Evolutionary conservation across 2,888 invertebrate species (phyloP).

Genomic region (Limnephilus auricula): DNA sequence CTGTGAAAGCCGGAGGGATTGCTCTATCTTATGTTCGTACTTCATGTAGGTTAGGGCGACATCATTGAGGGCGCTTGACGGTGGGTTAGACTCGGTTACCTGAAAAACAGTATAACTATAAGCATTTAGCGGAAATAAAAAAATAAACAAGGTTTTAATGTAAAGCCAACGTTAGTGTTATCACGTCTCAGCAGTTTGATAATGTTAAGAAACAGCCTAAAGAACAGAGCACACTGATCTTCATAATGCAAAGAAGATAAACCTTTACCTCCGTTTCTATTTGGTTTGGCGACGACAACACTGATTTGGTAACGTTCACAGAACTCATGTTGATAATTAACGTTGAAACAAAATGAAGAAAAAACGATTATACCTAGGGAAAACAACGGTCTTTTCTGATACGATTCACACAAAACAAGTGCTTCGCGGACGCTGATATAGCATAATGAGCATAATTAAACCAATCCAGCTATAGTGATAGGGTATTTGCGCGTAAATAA

Average conservation of each 20-base stretch:
- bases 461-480: no score
- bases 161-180: not conserved
- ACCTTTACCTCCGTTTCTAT: conserved; percentile 55
- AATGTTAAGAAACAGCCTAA: not conserved
- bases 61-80: conserved; percentile 32
- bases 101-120: conserved; percentile 23
- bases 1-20: conserved; percentile 77
- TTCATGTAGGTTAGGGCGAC: conserved; percentile 75
- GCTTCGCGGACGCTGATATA: not conserved
- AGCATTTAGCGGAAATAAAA: not conserved
- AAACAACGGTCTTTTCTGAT: not conserved
- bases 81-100: conserved; percentile 37
- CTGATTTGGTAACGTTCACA: conserved; percentile 52
- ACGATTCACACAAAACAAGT: not conserved
- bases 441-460: no score
- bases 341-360: not conserved
- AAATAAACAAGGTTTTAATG: not conserved
- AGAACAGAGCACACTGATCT: not conserved
- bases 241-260: not conserved
- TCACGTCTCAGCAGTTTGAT: not conserved
- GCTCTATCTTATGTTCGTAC: conserved; percentile 77
- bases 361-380: not conserved
- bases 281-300: conserved; percentile 57
- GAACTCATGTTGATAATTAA: conserved; percentile 54
- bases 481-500: no score